Conservation (phyloP, 92 coral and sea anemone species). For the Epizoanthus rinbou region DNA sequence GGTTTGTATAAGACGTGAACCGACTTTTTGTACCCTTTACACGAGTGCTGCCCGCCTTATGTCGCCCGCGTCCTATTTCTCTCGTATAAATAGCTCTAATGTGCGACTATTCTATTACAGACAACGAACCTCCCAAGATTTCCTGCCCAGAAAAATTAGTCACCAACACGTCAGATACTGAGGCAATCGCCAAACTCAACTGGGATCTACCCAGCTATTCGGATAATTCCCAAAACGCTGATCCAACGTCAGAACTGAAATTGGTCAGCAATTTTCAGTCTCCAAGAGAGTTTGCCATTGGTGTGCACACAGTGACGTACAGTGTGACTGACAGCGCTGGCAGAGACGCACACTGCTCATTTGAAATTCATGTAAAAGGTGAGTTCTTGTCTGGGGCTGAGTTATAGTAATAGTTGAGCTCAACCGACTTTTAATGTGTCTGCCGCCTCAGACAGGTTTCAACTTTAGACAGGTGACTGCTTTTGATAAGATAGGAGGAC, state of each 20-base stretch:
- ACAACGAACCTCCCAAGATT: conserved; percentile 63
- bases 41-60: no score
- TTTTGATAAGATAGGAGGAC: no score
- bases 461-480: no score
- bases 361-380: conserved; percentile 77
- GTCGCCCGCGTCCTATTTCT: no score
- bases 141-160: conserved; percentile 61
- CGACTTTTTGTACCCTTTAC: no score
- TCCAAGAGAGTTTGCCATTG: conserved; percentile 72
- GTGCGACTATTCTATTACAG: conserved; percentile 33
- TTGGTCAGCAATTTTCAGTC: conserved; percentile 61
- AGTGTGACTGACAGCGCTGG: conserved; percentile 73
- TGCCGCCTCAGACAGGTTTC: no score
- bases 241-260: conserved; percentile 75
- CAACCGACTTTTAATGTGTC: no score
- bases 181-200: conserved; percentile 61
- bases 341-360: conserved; percentile 58
- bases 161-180: conserved; percentile 61
- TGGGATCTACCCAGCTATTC: conserved; percentile 71
- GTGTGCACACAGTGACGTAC: conserved; percentile 57
- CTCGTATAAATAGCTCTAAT: background rate
- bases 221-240: conserved; percentile 78
- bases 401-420: no score
- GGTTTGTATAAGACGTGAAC: no score
- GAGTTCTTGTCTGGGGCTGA: background rate